phyloP scores from a whole-genome alignment of 2,797 vertebrate genomes.

The Sebastes iracundus region DNA sequence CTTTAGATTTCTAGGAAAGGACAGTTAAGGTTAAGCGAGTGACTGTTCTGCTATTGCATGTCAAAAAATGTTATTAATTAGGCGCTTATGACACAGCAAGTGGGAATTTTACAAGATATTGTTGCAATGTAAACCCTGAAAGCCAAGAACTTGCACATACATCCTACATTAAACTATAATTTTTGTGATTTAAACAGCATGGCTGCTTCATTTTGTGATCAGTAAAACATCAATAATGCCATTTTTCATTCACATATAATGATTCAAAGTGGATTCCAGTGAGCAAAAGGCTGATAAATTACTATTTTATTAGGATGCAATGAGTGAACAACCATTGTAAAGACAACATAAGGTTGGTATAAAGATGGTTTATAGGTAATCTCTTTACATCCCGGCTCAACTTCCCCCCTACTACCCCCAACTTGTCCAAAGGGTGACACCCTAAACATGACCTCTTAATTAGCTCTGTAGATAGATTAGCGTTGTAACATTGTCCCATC shows the following conservation, averaged over 20 bases:
- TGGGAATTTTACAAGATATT: background rate
- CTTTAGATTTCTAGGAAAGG: slow-evolving; percentile 59
- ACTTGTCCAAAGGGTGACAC: slow-evolving; percentile 27
- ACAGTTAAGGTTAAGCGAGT: background rate
- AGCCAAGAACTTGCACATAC: background rate
- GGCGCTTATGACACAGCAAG: too few species aligned
- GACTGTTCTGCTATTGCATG: background rate
- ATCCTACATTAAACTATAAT: background rate
- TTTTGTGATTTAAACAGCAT: background rate
- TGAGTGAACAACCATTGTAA: background rate
- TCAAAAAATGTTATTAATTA: background rate
- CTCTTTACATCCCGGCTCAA: slow-evolving; percentile 17
- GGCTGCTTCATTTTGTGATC: background rate
- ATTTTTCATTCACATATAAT: background rate
- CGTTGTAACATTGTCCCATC: slow-evolving; percentile 8
- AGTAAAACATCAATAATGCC: background rate
- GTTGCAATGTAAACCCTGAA: background rate
- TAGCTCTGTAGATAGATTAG: slow-evolving; percentile 44
- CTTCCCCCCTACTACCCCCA: background rate
- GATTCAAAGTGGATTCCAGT: background rate
- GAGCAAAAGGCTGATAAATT: background rate
- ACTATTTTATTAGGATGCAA: background rate
- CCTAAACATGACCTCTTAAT: slow-evolving; percentile 49
- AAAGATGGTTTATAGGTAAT: slow-evolving; percentile 17
- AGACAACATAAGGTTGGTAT: background rate